Conservation (phyloP, 2,113 vertebrate genomes). For the Rhinopomastus cyanomelas region DNA sequence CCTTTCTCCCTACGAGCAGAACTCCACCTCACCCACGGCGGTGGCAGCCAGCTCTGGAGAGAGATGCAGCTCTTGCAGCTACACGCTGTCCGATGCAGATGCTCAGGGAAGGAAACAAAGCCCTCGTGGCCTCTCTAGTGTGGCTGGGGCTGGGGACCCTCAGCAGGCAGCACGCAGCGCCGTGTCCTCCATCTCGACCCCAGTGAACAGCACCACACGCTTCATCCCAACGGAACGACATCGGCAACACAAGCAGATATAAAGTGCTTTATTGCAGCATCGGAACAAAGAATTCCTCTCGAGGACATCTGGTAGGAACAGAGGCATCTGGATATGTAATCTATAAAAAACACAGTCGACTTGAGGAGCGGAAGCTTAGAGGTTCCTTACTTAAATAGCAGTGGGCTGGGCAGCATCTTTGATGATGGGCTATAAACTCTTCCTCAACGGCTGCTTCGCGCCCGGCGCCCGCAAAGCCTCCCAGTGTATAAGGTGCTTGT, state of each 20-base stretch:
- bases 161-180: fast-evolving
- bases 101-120: background rate
- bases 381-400: slow-evolving; percentile 57
- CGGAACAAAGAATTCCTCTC: slow-evolving; percentile 46
- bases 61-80: background rate
- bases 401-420: slow-evolving; percentile 30
- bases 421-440: slow-evolving; percentile 15
- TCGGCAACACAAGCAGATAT: background rate
- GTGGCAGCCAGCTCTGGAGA: fast-evolving
- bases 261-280: slow-evolving; percentile 73
- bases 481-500: slow-evolving; percentile 26
- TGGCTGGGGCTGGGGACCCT: background rate
- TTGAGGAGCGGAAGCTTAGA: slow-evolving; percentile 30
- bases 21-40: background rate
- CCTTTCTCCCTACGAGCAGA: background rate
- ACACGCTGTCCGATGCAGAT: background rate
- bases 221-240: background rate
- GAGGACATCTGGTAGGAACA: slow-evolving; percentile 24
- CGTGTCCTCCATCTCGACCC: background rate
- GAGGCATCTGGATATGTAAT: slow-evolving; percentile 28
- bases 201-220: background rate
- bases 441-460: background rate
- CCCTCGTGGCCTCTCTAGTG: background rate
- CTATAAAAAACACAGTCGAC: slow-evolving; percentile 33
- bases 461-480: background rate